Percentiles rank a stretch among this genome's conserved stretches.
Evolutionary conservation across 2,113 vertebrate genomes (phyloP).

Genomic region (Plotosus lineatus): DNA sequence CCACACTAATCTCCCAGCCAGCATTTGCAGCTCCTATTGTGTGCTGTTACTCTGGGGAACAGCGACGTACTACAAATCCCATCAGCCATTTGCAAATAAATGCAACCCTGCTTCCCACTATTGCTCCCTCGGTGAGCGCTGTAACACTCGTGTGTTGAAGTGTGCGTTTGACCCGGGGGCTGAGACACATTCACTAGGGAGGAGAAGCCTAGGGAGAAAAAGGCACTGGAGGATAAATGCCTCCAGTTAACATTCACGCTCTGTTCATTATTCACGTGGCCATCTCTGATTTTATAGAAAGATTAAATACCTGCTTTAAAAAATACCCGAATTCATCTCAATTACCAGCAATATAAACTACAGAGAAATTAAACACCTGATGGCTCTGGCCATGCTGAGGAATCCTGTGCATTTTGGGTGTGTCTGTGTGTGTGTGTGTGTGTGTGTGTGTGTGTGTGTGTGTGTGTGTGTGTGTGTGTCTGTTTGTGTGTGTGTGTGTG

Average conservation of each 20-base stretch:
- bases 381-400: background rate
- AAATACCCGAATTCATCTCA: too few relatives aligned
- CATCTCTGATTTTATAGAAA: background rate
- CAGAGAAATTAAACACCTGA: background rate
- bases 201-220: slow-evolving; percentile 45
- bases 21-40: slow-evolving; percentile 44
- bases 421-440: too few relatives aligned
- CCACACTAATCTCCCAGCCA: slow-evolving; percentile 40
- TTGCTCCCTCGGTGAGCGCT: slow-evolving; percentile 53
- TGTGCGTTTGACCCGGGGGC: slow-evolving; percentile 65
- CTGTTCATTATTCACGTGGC: background rate
- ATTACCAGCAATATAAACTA: background rate
- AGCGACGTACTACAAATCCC: slow-evolving; percentile 49
- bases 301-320: background rate
- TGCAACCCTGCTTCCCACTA: slow-evolving; percentile 39
- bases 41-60: slow-evolving; percentile 40
- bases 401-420: too few relatives aligned
- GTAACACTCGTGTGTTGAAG: slow-evolving; percentile 61
- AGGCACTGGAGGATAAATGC: slow-evolving; percentile 48
- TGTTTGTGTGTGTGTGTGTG: background rate
- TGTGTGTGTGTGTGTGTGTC: background rate
- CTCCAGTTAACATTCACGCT: slow-evolving; percentile 3
- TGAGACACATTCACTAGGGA: slow-evolving; percentile 12
- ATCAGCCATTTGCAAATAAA: slow-evolving; percentile 58
- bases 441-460: background rate